Base-by-base conservation (phyloP, 2,888 invertebrate genomes). In the Scaptodrosophila latifasciaeformis region DNA sequence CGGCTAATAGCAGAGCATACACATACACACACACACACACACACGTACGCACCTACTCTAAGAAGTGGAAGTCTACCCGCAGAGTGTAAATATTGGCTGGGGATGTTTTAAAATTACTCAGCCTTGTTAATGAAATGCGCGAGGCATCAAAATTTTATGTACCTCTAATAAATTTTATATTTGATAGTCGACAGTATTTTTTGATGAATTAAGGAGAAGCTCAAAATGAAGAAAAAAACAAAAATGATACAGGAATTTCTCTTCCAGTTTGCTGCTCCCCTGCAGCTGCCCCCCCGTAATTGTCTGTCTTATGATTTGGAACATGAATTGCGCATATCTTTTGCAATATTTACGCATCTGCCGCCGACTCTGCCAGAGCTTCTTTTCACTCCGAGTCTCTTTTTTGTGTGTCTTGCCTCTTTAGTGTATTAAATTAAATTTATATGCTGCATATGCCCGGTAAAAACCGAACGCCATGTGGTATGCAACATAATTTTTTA, bases 401-500 rank as follows among this genome's bases (percentile, higher is more conserved):
- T 15, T 9, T 5, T 17, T 31, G 24, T 1, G 17, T 37, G 37
- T 17, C 3, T 37, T 37, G 1, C 2, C 3, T 18, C 4, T 30
- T 37, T 42, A 21, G 40, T 49, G 46, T 52, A 43, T 59, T 57
- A 56, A 70, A 71, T 74, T 65, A 63, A 65, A 68, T 62, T 65
- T 67, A 65, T 62, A 65, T 59, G 54, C 54, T 69, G 58, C 64
- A 59, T 54, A 59, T 48, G 65, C 45, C 61, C 43, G 37, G 37
- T 34, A 15, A 34, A 34, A 39, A 40, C 35, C 47, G 34, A n/a
- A 13, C 75, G 54, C 59, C 71, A 68, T 74, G 75, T 68, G 71
- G 75, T 50, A 66, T 56, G 50, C 46, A 70, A 62, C 71, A 71
- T 71, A 66, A 74, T 70, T 71, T 71, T 68, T 63, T 74, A 71